Evolutionary conservation across 2,113 vertebrate species (phyloP).

Genomic region (Ameiurus melas): DNA sequence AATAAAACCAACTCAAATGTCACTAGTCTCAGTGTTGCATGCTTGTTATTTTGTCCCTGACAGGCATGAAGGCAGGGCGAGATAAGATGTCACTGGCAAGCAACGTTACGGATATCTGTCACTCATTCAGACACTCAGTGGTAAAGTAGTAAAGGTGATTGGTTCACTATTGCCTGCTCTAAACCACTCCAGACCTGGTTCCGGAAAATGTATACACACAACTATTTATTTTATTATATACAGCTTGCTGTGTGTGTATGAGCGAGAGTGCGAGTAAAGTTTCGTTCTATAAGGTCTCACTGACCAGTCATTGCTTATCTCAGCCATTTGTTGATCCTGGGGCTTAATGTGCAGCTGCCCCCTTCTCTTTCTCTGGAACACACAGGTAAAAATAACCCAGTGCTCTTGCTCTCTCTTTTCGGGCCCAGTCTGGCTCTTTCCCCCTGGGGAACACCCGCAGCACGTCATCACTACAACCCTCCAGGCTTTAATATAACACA

Average conservation of each 20-base stretch:
- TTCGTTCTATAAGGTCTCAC: constrained; percentile 47
- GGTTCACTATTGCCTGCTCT: not conserved
- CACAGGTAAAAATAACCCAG: constrained; percentile 74
- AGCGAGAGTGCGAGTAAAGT: constrained; percentile 8
- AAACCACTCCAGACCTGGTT: not conserved
- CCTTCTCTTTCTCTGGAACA: constrained; percentile 68
- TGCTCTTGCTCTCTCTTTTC: constrained; percentile 74
- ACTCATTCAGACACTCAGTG: not conserved
- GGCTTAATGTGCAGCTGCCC: constrained; percentile 77
- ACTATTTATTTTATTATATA: constrained; percentile 26
- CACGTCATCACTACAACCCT: constrained; percentile 12
- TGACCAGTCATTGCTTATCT: constrained; percentile 68
- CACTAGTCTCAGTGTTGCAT: not conserved
- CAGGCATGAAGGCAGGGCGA: not conserved
- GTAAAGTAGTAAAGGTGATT: not conserved
- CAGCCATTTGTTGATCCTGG: constrained; percentile 75
- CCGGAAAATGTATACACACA: not conserved
- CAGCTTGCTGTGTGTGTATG: constrained; percentile 18
- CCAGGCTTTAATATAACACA: not conserved
- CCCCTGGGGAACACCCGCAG: constrained; percentile 56
- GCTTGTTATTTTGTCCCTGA: not conserved
- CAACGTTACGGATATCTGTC: constrained; percentile 32
- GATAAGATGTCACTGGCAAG: not conserved
- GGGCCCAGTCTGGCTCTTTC: constrained; percentile 61
- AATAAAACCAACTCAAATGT: not conserved